phyloP scores from a whole-genome alignment of 1,140 invertebrate species.

The Nixonia krombeini region DNA sequence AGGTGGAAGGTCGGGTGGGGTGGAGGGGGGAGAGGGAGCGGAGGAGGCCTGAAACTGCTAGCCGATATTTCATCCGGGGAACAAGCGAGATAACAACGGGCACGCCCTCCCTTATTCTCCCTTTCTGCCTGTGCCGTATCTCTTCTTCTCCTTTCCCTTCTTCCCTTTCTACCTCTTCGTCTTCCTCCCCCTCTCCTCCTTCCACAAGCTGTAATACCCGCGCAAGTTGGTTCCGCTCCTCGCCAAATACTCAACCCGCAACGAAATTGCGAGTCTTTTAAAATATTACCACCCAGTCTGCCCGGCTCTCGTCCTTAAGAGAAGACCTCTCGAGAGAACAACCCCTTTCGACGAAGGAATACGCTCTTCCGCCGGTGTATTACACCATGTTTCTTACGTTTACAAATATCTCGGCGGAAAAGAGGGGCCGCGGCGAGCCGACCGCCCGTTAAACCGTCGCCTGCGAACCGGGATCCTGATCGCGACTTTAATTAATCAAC shows the following conservation, averaged over 20 bases:
- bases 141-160: slow-evolving; percentile 14
- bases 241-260: slow-evolving; percentile 53
- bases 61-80: slow-evolving; percentile 66
- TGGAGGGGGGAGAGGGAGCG: slow-evolving; percentile 40
- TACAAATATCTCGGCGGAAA: slow-evolving; percentile 34
- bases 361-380: slow-evolving; percentile 15
- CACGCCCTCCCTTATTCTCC: slow-evolving; percentile 57
- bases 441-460: too few species aligned
- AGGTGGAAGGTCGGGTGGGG: slow-evolving; percentile 26
- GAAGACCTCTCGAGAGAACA: slow-evolving; percentile 27
- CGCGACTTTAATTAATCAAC: too few species aligned
- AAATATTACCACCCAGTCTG: slow-evolving; percentile 61
- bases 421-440: too few species aligned
- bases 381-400: slow-evolving; percentile 35
- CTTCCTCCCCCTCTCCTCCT: slow-evolving; percentile 29
- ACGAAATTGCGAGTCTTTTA: slow-evolving; percentile 61
- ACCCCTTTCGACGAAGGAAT: slow-evolving; percentile 35
- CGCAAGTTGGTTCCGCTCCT: slow-evolving; percentile 38
- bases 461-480: too few species aligned
- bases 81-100: slow-evolving; percentile 66
- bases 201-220: slow-evolving; percentile 10
- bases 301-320: slow-evolving; percentile 28
- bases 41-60: slow-evolving; percentile 64
- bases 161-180: slow-evolving; percentile 17
- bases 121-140: slow-evolving; percentile 19